A percentile compares a stretch with the other conserved stretches of the same genome.
phyloP scores from a whole-genome alignment of 2,113 vertebrate species.

The Anhinga anhinga region DNA sequence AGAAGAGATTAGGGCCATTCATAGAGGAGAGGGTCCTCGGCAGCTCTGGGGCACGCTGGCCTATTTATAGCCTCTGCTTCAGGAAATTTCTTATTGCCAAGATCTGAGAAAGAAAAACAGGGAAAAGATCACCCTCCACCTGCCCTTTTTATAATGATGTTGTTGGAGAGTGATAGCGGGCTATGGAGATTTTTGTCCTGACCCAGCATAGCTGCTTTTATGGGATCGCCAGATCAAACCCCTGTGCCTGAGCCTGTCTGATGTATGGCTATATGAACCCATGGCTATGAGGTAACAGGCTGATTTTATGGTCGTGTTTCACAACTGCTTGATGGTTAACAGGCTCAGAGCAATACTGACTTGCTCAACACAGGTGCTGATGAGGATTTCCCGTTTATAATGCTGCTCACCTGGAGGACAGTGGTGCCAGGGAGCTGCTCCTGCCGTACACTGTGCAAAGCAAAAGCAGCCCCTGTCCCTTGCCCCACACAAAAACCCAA shows the following conservation, averaged over 20 bases:
- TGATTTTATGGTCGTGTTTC: neutral
- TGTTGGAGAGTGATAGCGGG: neutral
- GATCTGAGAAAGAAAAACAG: neutral
- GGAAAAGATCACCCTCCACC: neutral
- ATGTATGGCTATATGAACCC: neutral
- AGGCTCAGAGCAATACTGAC: neutral
- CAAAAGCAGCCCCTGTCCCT: neutral
- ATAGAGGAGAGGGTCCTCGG: neutral
- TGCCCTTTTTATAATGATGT: neutral
- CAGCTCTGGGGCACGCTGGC: fast-evolving
- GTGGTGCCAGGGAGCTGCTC: neutral
- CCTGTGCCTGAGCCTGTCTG: neutral
- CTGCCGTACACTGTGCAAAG: neutral
- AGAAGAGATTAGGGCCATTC: neutral
- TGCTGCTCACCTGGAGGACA: neutral
- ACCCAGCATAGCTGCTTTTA: neutral
- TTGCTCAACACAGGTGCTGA: neutral
- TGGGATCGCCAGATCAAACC: neutral
- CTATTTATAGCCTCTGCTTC: neutral
- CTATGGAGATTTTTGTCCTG: neutral
- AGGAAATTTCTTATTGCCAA: neutral
- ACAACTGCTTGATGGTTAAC: neutral
- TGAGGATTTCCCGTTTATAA: neutral
- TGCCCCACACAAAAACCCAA: neutral
- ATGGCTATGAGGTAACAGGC: neutral